Evolutionary conservation across 2,113 vertebrate species (phyloP).

Genomic region (Onychostoma macrolepis): DNA sequence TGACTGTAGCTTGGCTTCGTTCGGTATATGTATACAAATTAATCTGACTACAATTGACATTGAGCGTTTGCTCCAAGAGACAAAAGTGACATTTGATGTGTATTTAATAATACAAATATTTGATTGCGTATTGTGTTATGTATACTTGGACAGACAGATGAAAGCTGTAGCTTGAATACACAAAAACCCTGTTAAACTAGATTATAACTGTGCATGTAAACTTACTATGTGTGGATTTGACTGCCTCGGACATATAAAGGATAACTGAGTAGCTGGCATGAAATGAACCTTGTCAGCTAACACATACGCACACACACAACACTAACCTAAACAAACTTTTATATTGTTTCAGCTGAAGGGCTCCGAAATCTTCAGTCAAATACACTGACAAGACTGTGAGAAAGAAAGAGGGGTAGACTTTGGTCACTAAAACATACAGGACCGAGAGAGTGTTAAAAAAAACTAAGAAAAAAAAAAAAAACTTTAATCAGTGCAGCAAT

Average conservation of each 20-base stretch:
- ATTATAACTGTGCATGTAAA: neutral
- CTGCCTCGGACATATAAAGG: neutral
- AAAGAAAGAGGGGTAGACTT: neutral
- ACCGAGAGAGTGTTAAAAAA: neutral
- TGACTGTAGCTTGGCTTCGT: neutral
- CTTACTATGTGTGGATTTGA: neutral
- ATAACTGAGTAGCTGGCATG: constrained; percentile 30
- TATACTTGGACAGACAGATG: neutral
- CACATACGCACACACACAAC: neutral
- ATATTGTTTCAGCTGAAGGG: constrained; percentile 40
- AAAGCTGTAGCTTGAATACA: neutral
- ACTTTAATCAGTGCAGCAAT: neutral
- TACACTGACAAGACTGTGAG: constrained; percentile 6
- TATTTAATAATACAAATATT: neutral
- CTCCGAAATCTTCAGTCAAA: neutral
- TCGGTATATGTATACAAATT: neutral
- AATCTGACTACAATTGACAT: neutral
- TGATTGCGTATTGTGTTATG: neutral
- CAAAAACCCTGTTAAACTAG: neutral
- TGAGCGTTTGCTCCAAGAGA: neutral
- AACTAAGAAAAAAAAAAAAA: neutral
- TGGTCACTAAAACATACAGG: neutral
- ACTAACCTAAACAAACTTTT: constrained; percentile 36
- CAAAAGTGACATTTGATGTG: neutral
- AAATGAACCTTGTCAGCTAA: constrained; percentile 1